Evolutionary conservation across 1,140 invertebrate genomes (phyloP).

Genomic region (Pachypsylla venusta): DNA sequence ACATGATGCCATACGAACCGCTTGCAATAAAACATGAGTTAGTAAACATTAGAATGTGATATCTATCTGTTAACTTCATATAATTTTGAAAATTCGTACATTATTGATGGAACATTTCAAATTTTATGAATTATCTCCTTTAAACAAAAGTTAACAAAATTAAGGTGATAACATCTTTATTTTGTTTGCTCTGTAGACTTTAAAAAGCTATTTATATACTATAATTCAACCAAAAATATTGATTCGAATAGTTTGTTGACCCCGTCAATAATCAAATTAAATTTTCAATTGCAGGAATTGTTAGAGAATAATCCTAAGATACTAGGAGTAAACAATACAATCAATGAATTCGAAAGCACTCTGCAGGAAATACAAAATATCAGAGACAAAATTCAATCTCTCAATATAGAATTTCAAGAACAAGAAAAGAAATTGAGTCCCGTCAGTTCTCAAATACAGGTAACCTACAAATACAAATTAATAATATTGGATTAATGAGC

Average conservation of each 20-base stretch:
- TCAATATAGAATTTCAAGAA: slow-evolving; percentile 2
- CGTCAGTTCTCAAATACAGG: slow-evolving; percentile 1
- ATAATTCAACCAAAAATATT: not conserved
- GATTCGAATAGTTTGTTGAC: not conserved
- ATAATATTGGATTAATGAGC: too few relatives aligned
- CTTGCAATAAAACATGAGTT: too few relatives aligned
- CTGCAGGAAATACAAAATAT: not conserved
- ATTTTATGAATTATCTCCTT: not conserved
- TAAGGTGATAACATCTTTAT: not conserved
- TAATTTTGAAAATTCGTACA: too few relatives aligned
- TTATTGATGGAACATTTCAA: too few relatives aligned
- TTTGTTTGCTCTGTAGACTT: not conserved
- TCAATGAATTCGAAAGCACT: not conserved
- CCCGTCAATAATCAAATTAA: not conserved
- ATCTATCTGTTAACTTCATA: too few relatives aligned
- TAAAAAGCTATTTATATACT: not conserved
- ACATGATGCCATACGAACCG: too few relatives aligned
- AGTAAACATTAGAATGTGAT: too few relatives aligned
- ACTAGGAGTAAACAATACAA: not conserved
- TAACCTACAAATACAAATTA: too few relatives aligned
- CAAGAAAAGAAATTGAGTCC: slow-evolving; percentile 4
- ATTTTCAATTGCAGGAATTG: not conserved
- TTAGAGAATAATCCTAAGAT: slow-evolving; percentile 1
- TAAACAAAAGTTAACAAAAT: not conserved
- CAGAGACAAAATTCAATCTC: not conserved